Base-by-base conservation (phyloP, 2,797 vertebrate genomes). In the Danio choprae region DNA sequence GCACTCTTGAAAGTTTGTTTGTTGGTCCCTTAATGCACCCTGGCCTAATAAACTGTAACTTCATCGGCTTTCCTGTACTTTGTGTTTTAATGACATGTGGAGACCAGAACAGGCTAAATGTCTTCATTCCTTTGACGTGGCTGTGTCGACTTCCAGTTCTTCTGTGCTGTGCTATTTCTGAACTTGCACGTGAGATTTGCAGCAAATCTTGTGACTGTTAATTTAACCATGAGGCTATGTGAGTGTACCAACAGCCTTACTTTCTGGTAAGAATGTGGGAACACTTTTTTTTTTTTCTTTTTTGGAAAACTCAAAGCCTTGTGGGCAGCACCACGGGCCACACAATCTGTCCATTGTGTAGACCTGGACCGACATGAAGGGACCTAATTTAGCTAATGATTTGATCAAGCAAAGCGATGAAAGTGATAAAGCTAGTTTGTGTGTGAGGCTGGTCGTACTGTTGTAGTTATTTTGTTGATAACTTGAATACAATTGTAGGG, bases 371-470 rank as follows among this genome's bases (percentile, higher is more conserved):
- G 7, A 69, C 9, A 77, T 80, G 29, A 74, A 82, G 71, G 68
- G 68, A 62, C 72, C 62, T 84, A 79, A 85, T 85, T 81, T 81
- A 83, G 83, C 70, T 84, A 79, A 83, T 86, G 74, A 81, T 85
- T 67, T 59, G 68, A 85, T 81, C 73, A 83, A 75, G 15, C 59
- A 75, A 68, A 73, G 80, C 59, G 22, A 80, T 79, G 65, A 75
- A 82, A 81, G 74, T 65, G 70, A 84, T 81, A 50, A 59, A 56
- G 50, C 53, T 41, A 50, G 77, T 29, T 29, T 50, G 51, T 38
- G 60, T 73, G 73, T 59, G 43, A 7, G 64, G 68, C 10, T 10
- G 43, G 10, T 38, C 13, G 20, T 36, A 13, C 44, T 18, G 12
- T 53, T 13, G 0, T 22, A 51, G 44, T 41, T 63, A 43, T 22